A percentile compares a stretch with the other conserved stretches of the same genome.
These are phyloP conservation scores for Aphyosemion australe DNA, from an alignment of 2,113 vertebrate genomes.

Conservation along the genomic window DNA sequence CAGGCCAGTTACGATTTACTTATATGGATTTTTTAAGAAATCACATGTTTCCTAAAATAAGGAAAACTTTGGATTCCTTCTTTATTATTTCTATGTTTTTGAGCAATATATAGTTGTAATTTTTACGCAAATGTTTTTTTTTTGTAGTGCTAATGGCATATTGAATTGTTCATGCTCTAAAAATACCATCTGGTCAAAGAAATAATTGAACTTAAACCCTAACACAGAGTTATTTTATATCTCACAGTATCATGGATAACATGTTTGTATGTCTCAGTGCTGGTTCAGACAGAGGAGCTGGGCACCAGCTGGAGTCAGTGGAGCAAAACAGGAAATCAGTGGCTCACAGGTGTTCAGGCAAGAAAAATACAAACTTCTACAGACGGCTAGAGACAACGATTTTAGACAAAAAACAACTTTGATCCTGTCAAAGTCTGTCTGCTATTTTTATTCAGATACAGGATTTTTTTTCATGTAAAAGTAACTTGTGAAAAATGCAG, in stretches of 20 bases:
- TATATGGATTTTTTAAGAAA: too few relatives aligned
- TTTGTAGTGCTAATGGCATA: background rate
- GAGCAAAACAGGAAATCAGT: background rate
- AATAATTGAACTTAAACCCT: background rate
- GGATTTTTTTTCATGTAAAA: background rate
- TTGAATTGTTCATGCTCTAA: too few relatives aligned
- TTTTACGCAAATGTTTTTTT: background rate
- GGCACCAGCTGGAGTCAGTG: slow-evolving; percentile 10
- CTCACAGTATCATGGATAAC: background rate
- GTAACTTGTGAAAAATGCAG: background rate
- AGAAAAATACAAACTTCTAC: background rate
- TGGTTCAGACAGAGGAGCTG: background rate
- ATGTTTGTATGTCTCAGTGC: background rate
- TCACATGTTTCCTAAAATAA: too few relatives aligned
- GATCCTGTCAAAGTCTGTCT: background rate
- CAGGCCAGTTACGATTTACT: too few relatives aligned
- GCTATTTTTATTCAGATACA: background rate
- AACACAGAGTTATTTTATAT: background rate
- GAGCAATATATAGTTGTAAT: too few relatives aligned
- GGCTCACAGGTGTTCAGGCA: slow-evolving; percentile 19
- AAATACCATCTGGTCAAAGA: background rate
- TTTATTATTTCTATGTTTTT: too few relatives aligned
- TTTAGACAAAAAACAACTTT: slow-evolving; percentile 1
- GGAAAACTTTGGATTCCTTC: too few relatives aligned
- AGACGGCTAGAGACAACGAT: slow-evolving; percentile 6